Evolutionary conservation across 2,113 vertebrate genomes (phyloP).

Genomic region (Caretta caretta): DNA sequence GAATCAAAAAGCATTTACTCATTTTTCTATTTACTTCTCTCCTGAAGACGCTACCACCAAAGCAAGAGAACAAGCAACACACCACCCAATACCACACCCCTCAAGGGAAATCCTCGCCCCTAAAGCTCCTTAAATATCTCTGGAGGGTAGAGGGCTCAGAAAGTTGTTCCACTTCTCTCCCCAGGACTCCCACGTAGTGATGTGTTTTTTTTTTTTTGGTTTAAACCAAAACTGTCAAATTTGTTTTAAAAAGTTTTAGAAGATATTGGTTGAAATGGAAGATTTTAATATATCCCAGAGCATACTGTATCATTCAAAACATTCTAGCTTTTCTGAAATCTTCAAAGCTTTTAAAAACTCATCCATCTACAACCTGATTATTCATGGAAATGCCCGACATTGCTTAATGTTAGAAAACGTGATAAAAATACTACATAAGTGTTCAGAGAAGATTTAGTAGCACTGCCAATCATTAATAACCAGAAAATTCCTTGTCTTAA

Average conservation of each 20-base stretch:
- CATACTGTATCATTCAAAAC: neutral
- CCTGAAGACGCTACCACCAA: neutral
- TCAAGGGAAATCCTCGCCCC: neutral
- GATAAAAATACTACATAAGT: neutral
- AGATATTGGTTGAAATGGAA: neutral
- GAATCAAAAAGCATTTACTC: neutral
- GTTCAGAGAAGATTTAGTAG: neutral
- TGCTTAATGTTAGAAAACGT: neutral
- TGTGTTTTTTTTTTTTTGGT: neutral
- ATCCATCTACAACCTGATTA: neutral
- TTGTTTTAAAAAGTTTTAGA: neutral
- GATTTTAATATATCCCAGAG: neutral
- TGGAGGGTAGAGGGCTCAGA: neutral
- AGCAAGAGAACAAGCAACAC: neutral
- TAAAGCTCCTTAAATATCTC: neutral
- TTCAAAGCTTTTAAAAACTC: neutral
- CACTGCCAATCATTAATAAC: neutral
- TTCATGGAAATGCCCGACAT: neutral
- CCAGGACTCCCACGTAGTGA: neutral
- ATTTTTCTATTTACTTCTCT: neutral
- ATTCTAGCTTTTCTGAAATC: neutral
- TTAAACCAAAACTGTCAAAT: neutral
- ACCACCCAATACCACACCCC: neutral
- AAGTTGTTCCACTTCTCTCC: neutral
- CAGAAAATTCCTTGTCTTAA: neutral